A percentile compares a stretch with the other conserved stretches of the same genome.
These are phyloP conservation scores for Enteromius unitaeniatus DNA, from an alignment of 2,797 vertebrate genomes.

Conservation along the genomic window DNA sequence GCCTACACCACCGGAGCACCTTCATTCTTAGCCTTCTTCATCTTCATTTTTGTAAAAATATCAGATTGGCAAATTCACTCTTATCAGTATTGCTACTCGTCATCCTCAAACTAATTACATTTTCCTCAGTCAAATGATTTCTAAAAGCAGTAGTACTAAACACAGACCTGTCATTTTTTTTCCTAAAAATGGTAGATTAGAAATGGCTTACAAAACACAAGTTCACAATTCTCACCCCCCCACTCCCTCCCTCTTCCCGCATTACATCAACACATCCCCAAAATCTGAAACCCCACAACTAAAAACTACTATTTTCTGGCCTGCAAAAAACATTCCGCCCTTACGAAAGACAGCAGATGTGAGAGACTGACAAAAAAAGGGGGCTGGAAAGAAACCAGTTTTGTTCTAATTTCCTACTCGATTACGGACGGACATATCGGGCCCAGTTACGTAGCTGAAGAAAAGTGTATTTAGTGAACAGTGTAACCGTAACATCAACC, in stretches of 20 bases:
- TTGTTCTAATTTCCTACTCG: constrained; percentile 54
- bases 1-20: constrained; percentile 13
- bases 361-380: constrained; percentile 27
- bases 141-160: constrained; percentile 50
- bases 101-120: constrained; percentile 41
- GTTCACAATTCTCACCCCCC: constrained; percentile 17
- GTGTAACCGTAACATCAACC: constrained; percentile 50
- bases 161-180: constrained; percentile 11
- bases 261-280: constrained; percentile 50
- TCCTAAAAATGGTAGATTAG: constrained; percentile 52
- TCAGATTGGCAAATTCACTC: constrained; percentile 62
- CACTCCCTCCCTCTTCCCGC: constrained; percentile 15
- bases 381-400: constrained; percentile 21
- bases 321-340: constrained; percentile 47
- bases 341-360: constrained; percentile 23
- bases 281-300: constrained; percentile 39
- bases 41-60: constrained; percentile 35
- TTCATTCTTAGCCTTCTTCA: constrained; percentile 1
- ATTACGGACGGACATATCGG: constrained; percentile 54
- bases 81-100: constrained; percentile 64
- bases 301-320: constrained; percentile 37
- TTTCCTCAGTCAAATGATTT: constrained; percentile 43
- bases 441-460: constrained; percentile 47
- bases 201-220: constrained; percentile 55
- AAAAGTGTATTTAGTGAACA: constrained; percentile 52